phyloP scores from a whole-genome alignment of 2,797 vertebrate genomes.

The Leptoclinus maculatus region DNA sequence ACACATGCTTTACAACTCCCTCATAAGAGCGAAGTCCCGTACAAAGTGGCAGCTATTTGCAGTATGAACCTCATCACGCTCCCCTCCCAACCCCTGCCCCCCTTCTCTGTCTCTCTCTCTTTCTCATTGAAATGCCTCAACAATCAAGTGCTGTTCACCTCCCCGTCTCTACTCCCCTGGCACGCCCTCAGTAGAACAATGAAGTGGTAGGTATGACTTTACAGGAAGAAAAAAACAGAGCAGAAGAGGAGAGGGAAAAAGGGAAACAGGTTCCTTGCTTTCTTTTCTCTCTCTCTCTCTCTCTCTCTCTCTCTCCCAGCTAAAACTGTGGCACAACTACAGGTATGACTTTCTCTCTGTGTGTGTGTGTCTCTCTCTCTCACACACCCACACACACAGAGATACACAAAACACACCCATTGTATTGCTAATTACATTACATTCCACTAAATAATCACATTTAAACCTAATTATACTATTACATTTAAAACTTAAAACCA shows the following conservation, averaged over 20 bases:
- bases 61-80: slow-evolving; percentile 44
- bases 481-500: background rate
- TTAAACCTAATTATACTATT: background rate
- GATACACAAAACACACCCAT: background rate
- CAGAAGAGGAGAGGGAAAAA: slow-evolving; percentile 36
- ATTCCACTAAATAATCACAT: background rate
- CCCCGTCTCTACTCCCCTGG: slow-evolving; percentile 74
- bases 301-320: slow-evolving; percentile 16
- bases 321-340: slow-evolving; percentile 57
- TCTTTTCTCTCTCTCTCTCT: slow-evolving; percentile 6
- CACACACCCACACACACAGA: background rate
- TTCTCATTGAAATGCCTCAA: slow-evolving; percentile 71
- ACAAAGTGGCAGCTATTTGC: slow-evolving; percentile 64
- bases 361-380: background rate
- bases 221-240: slow-evolving; percentile 51
- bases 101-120: background rate
- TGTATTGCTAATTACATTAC: background rate
- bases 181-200: slow-evolving; percentile 88
- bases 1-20: slow-evolving; percentile 39
- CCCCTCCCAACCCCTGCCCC: background rate
- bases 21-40: slow-evolving; percentile 77
- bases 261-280: slow-evolving; percentile 74
- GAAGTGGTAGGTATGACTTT: slow-evolving; percentile 80
- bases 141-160: slow-evolving; percentile 74
- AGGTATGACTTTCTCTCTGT: slow-evolving; percentile 9